A percentile compares a stretch with the other conserved stretches of the same genome.
Conservation (phyloP, 2,797 vertebrate genomes). For the Lateolabrax maculatus region DNA sequence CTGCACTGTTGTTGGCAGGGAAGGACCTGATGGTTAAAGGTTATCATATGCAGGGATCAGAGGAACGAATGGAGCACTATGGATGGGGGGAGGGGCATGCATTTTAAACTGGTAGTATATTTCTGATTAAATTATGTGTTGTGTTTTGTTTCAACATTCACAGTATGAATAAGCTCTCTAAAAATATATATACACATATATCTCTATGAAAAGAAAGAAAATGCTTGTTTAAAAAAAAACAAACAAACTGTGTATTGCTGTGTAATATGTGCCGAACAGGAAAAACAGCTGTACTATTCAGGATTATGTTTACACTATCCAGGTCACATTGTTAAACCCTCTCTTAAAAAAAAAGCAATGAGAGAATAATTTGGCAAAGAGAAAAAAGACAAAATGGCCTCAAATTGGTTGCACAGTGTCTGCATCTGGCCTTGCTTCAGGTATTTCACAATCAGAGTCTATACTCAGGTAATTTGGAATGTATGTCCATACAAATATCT, state of each 20-base stretch:
- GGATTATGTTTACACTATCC: conserved; percentile 93
- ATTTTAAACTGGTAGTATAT: conserved; percentile 89
- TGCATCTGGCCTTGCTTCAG: conserved; percentile 91
- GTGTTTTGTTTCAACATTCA: conserved; percentile 91
- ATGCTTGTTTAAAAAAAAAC: conserved; percentile 88
- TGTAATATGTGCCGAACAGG: conserved; percentile 88
- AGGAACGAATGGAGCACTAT: conserved; percentile 52
- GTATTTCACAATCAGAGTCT: conserved; percentile 93
- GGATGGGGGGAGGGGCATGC: conserved; percentile 67
- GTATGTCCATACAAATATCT: conserved; percentile 86
- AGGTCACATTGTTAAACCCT: conserved; percentile 88
- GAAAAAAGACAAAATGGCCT: conserved; percentile 70
- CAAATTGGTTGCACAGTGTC: conserved; percentile 89
- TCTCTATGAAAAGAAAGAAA: conserved; percentile 74
- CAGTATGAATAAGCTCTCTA: conserved; percentile 97
- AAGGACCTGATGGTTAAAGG: conserved; percentile 76
- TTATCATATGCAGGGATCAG: conserved; percentile 39
- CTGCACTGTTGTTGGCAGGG: conserved; percentile 86
- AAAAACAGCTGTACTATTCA: conserved; percentile 87
- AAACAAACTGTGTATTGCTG: conserved; percentile 90
- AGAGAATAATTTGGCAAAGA: conserved; percentile 47
- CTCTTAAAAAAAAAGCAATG: conserved; percentile 81
- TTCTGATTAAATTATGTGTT: conserved; percentile 91
- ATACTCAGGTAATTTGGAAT: conserved; percentile 98
- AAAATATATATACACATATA: conserved; percentile 65